Evolutionary conservation across 2,113 vertebrate species (phyloP).

Genomic region (Equus quagga): DNA sequence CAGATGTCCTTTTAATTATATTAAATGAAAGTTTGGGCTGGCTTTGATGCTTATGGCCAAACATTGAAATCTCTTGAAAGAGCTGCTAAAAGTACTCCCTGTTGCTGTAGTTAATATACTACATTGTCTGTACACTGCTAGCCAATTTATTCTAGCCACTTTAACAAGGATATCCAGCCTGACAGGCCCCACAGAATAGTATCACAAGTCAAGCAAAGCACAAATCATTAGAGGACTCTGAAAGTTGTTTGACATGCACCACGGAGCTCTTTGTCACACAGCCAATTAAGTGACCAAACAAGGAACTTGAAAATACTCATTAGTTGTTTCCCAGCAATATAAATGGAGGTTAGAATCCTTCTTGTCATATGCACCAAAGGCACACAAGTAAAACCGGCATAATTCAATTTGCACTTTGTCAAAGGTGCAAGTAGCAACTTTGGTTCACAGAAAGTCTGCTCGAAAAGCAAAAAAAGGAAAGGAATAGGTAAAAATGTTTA

Average conservation of each 20-base stretch:
- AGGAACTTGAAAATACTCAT: slow-evolving; percentile 86
- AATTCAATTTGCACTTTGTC: slow-evolving; percentile 83
- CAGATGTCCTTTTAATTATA: slow-evolving; percentile 89
- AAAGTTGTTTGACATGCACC: slow-evolving; percentile 86
- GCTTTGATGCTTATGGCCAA: slow-evolving; percentile 86
- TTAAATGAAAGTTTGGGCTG: slow-evolving; percentile 85
- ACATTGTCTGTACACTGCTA: slow-evolving; percentile 79
- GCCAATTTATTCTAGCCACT: slow-evolving; percentile 88
- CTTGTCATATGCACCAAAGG: slow-evolving; percentile 72
- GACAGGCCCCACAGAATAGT: slow-evolving; percentile 81
- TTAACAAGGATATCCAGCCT: slow-evolving; percentile 84
- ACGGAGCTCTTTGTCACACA: slow-evolving; percentile 85
- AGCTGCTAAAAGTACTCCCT: slow-evolving; percentile 86
- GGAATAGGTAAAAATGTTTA: slow-evolving; percentile 73
- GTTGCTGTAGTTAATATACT: slow-evolving; percentile 86
- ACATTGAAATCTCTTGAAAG: slow-evolving; percentile 83
- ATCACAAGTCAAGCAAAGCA: slow-evolving; percentile 82
- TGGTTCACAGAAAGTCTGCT: slow-evolving; percentile 58
- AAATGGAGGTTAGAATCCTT: slow-evolving; percentile 82
- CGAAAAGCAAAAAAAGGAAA: slow-evolving; percentile 66
- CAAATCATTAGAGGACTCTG: slow-evolving; percentile 85
- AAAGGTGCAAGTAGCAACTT: slow-evolving; percentile 70
- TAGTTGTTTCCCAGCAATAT: slow-evolving; percentile 84
- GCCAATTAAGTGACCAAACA: slow-evolving; percentile 90
- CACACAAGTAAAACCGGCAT: slow-evolving; percentile 73